Percentiles rank a stretch among this genome's conserved stretches.
phyloP scores from a whole-genome alignment of 2,113 vertebrate genomes.

The Clarias batrachus region DNA sequence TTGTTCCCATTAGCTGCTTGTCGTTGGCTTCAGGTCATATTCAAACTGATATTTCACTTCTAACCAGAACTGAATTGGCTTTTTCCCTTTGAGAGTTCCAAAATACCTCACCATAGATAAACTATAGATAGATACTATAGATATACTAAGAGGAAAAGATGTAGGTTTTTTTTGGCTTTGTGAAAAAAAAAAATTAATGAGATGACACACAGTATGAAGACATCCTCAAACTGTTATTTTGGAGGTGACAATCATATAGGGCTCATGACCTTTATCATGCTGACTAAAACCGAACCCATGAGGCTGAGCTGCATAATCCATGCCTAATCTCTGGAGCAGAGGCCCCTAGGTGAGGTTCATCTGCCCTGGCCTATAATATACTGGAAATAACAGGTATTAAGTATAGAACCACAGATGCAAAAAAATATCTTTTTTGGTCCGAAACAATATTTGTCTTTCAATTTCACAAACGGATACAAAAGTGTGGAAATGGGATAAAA shows the following conservation, averaged over 20 bases:
- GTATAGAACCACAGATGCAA: neutral
- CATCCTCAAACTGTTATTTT: conserved; percentile 33
- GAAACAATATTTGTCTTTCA: neutral
- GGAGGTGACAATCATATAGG: conserved; percentile 29
- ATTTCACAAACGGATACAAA: neutral
- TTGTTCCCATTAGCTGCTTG: conserved; percentile 5
- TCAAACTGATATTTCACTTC: neutral
- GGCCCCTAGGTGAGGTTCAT: conserved; percentile 53
- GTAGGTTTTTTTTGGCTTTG: neutral
- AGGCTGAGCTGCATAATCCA: conserved; percentile 50
- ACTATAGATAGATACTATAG: no score
- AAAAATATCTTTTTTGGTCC: neutral
- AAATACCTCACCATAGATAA: neutral
- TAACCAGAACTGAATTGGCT: neutral
- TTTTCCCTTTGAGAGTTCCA: neutral
- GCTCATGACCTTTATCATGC: conserved; percentile 47
- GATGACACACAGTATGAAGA: neutral
- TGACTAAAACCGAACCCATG: conserved; percentile 43
- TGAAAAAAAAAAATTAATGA: neutral
- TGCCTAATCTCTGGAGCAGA: conserved; percentile 42
- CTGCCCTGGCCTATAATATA: conserved; percentile 39
- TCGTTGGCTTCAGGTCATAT: neutral
- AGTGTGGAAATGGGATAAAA: neutral
- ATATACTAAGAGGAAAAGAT: no score
- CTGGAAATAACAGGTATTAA: conserved; percentile 11